Base-by-base conservation (phyloP, 53 echinoderm and acorn worm genomes). In the Paelopatides confundens region DNA sequence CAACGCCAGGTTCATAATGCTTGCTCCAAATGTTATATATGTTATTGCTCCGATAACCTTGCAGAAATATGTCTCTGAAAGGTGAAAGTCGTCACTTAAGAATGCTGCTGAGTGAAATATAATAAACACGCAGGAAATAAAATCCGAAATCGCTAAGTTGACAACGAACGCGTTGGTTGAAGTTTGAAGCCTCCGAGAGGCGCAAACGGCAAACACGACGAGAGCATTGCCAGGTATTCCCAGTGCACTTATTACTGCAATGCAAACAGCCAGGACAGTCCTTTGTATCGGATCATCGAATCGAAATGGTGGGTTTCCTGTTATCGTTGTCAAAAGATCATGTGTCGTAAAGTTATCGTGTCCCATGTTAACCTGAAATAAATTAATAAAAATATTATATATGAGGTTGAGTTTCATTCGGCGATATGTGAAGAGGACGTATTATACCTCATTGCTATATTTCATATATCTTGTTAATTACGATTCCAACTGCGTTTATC, bases 1-100 rank as follows among this genome's bases (percentile, higher is more conserved):
- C 58, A 79, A 31, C 5, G 79, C 79, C 53, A 79, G 21, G 34
- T 79, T 79, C 29, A 79, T 31, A 31, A 79, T 35, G 33, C 79
- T 79, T 7, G 53, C 79, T 79, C 79, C 79, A 10, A 48, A 17
- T 21, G 50, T 52, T 54, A 54, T 79, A 31, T 79, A 54, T 14
- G 79, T 52, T 33, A 79, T n/a, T 51, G 79, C 79, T 32, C 50
- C 49, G 21, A 53, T 31, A 2, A 79, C 0, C 48, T 54, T 79
- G 31, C 79, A 79, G 58, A 58, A 23, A n/a, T n/a, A n/a, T 18
- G 4, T 6, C 21, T 58, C 2, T 2, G 58, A 18, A 58, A 58
- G 58, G 0, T 21, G 6, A n/a, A n/a, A 23, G 3, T 23, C 24
- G 21, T 18, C 58, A 21, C 58, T 23, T 4, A 58, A 1, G 18